Evolutionary conservation across 2,888 invertebrate species (phyloP), one percentile per base, ranked within the genome.

Genomic region (Apamea epomidion): DNA sequence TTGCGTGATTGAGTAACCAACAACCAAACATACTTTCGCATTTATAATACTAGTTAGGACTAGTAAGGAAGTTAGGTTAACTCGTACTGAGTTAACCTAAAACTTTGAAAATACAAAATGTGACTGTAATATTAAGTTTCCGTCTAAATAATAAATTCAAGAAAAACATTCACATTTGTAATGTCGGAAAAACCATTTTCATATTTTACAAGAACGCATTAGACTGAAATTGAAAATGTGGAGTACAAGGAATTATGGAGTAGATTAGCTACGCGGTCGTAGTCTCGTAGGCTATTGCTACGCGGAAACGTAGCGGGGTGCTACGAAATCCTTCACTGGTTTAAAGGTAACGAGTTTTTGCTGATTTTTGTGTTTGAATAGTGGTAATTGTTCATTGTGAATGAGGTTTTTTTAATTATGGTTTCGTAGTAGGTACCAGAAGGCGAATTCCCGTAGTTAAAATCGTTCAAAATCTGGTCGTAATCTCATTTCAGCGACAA

Each of bases 151-250:
- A 70, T 69, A 72, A 83, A 64, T 76, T 60, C 71, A 73, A 65
- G 48, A 51, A 51, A 86, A 85, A 82, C 60, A 82, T 64, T 82
- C 67, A 18, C 74, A 73, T 76, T 80, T 81, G 72, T 76, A 74
- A 67, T 67, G 72, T 80, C 60, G 54, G 76, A 80, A 83, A 83
- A 84, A 82, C 74, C 83, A 88, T 90, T 84, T 82, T 74, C 88
- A 82, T 89, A 83, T 86, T 90, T 87, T 79, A 81, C 73, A 81
- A 72, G 77, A 81, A 76, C 76, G 72, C 76, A 85, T 83, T 84
- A 82, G 75, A 80, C 60, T 81, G 67, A 79, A 85, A 87, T 83
- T 78, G 83, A 80, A 89, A 87, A 84, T 81, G 72, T 78, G 54
- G 78, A 72, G 72, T 80, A 80, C 77, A 72, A 74, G 71, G 69